Base-by-base conservation (phyloP, 2,113 vertebrate species). In the Tursiops truncatus region DNA sequence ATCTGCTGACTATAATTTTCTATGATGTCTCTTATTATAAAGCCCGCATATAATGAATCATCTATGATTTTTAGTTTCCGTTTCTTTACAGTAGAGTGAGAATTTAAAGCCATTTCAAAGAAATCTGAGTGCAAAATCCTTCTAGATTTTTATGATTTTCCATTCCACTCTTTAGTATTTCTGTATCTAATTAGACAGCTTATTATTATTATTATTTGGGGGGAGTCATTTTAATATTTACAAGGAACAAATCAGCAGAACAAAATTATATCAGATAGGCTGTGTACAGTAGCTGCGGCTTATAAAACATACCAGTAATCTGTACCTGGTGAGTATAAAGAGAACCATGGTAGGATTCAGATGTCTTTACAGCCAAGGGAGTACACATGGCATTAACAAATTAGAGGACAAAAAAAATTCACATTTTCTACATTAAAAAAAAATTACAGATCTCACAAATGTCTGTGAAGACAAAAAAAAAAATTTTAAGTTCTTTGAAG, bases 371-470 rank as follows among this genome's bases (percentile, higher is more conserved):
- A 98, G 98, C 73, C 98, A 96, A 98, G 96, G 96, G 88, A 98
- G 83, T 98, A 98, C 95, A 98, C 92, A 97, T 76, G 91, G 82
- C 91, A 95, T 97, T 97, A 96, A 97, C 98, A 98, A 98, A 98
- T 96, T 90, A 97, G 97, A 98, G 96, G 97, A 98, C 98, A 98
- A 93, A 98, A 98, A 98, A 98, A 96, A 98, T 98, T 98, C 98
- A 99, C 99, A 99, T 99, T 99, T 99, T 99, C 98, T 99, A 99
- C 98, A 99, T 98, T 98, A 97, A 98, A 98, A 98, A 97, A 99
- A 99, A 98, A 98, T 98, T 99, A 99, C 98, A 99, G 97, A 98
- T 99, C 98, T 99, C 98, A 98, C 98, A 98, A 98, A 97, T 97
- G 97, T 98, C 98, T 98, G 98, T 98, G 98, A 98, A 95, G 98